Evolutionary conservation across 2,113 vertebrate genomes (phyloP), one percentile per base, ranked within the genome.

Genomic region (Channa maculata): DNA sequence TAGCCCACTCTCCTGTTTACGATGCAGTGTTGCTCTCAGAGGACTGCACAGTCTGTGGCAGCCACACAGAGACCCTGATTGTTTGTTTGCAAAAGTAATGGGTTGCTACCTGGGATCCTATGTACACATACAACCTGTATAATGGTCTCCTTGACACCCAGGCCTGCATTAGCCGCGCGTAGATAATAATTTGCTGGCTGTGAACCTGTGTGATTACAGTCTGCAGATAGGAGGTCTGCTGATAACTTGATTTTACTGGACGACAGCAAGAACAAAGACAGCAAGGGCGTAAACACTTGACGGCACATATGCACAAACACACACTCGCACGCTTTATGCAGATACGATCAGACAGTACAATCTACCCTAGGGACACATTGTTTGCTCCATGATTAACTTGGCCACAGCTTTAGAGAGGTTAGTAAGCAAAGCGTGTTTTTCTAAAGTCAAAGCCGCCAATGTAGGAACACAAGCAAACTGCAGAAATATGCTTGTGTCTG

Each of bases 21-120:
- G 71, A 62, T 84, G 85, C 78, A 79, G 71, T 52, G 51, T 8
- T 70, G 62, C 53, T 85, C 70, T 68, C 65, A 62, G 71, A 82
- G 64, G 52, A 75, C 46, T 51, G 51, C 7, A 5, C 57, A 33
- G 59, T 68, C 67, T 46, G 33, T 58, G 51, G 51, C 65, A 75
- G 39, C 15, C 61, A 67, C 49, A 63, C 71, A 55, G 60, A 75
- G 14, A 59, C 39, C 49, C 53, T 14, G 7, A 41, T 62, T 84
- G 80, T 82, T 82, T 83, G 79, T 87, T 89, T 82, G 76, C 62
- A 69, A 59, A 88, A 63, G 64, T 79, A 84, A 86, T 82, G 67
- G 71, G 51, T 72, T 80, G 54, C 54, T 80, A 79, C 79, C 59
- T 65, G 69, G 71, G 57, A 48, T 81, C 66, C 41, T 60, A 43